Base-by-base conservation (phyloP, 2,888 invertebrate species). In the Tenthredo livida region DNA sequence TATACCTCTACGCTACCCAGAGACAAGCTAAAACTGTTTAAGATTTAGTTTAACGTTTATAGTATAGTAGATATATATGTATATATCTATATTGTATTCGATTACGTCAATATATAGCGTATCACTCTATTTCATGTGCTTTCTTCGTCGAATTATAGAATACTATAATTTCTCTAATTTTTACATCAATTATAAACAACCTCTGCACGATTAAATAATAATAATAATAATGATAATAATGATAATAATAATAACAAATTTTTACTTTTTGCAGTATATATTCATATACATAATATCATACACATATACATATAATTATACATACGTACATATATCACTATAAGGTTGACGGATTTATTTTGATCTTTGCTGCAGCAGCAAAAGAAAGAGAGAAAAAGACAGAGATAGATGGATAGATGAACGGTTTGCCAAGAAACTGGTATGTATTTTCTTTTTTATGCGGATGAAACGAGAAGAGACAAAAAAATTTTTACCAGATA, bases 321-420 rank as follows among this genome's bases (percentile, higher is more conserved):
- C 37, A 40, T n/a, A 72, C 43, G 9, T 72, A 43, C 10, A 21
- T 72, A 43, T 43, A 70, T 17, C 61, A 67, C 67, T 17, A 43
- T 17, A 43, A 43, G 15, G 73, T 72, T 40, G 25, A 43, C 73
- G 73, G 73, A 73, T 73, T 73, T 73, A 73, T 73, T 73, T 73
- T 73, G 29, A 73, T 73, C 73, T 25, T 40, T 40, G 37, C 43
- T 73, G 33, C 67, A 10, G 5, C 54, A 54, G n/a, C 4, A 54
- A n/a, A 1, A 54, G 54, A n/a, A 4, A 25, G 10, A 61, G 61
- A 15, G 25, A 61, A 0, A 61, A 12, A 61, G 0, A 61, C 2
- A 61, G 61, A 61, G 61, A 61, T 9, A 25, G 21, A 61, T 1
- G 21, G 1, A 61, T 9, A 61, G 61, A 54, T 25, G 25, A 61